phyloP scores from a whole-genome alignment of 2,888 invertebrate genomes.

The Nomada ruficornis region DNA sequence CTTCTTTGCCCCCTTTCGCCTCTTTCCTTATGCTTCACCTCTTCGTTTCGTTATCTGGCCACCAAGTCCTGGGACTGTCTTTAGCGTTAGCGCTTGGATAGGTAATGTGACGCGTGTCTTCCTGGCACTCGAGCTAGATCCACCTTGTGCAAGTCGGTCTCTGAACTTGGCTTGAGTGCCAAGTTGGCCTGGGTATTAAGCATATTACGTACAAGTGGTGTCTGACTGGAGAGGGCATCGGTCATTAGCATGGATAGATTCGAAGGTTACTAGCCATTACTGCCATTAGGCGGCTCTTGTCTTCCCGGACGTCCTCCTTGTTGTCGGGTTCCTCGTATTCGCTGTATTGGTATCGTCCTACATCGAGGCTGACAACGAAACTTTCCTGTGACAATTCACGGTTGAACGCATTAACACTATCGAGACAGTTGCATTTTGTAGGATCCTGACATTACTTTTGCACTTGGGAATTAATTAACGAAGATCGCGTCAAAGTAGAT shows the following conservation, averaged over 20 bases:
- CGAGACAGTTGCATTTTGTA: too few relatives aligned
- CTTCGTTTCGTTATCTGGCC: conserved; percentile 43
- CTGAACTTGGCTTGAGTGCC: conserved; percentile 78
- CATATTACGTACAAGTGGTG: conserved; percentile 80
- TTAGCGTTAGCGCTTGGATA: conserved; percentile 71
- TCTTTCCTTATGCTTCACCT: conserved; percentile 6
- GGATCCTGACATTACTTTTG: too few relatives aligned
- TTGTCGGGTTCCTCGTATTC: conserved; percentile 42
- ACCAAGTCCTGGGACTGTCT: conserved; percentile 58
- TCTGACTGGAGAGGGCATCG: conserved; percentile 75
- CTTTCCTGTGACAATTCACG: neutral
- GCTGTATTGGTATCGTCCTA: conserved; percentile 46
- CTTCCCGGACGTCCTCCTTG: conserved; percentile 61
- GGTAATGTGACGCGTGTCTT: conserved; percentile 78
- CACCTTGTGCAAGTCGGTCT: conserved; percentile 53
- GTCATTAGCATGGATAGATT: conserved; percentile 82
- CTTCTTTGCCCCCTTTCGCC: conserved; percentile 46
- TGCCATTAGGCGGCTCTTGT: conserved; percentile 77
- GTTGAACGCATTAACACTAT: too few relatives aligned
- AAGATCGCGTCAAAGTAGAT: too few relatives aligned
- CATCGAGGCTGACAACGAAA: conserved; percentile 24
- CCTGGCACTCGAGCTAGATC: conserved; percentile 64
- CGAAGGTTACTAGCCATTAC: conserved; percentile 82
- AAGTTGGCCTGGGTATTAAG: conserved; percentile 78
- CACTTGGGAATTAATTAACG: too few relatives aligned